Conservation (phyloP, 1,140 invertebrate genomes). For the Manduca sexta region DNA sequence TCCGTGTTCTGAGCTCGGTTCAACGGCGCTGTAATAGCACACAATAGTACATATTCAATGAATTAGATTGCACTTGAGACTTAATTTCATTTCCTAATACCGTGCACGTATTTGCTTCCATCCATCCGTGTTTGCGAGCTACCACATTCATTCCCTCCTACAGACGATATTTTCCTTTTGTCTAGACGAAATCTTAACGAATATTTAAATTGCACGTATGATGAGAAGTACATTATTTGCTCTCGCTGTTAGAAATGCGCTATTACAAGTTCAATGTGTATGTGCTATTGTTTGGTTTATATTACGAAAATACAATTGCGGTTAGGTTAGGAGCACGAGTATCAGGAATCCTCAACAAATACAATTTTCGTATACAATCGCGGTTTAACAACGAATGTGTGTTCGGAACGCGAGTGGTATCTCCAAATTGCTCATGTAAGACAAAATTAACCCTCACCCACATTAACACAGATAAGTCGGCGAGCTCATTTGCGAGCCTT, state of each 20-base stretch:
- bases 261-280: no score
- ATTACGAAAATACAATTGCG: no score
- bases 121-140: constrained; percentile 57
- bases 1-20: background rate
- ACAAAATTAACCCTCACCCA: constrained; percentile 68
- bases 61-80: constrained; percentile 54
- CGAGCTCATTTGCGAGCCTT: constrained; percentile 71
- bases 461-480: constrained; percentile 70
- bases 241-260: no score
- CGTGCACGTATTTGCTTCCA: constrained; percentile 55
- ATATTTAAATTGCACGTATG: constrained; percentile 51
- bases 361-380: constrained; percentile 17
- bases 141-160: constrained; percentile 57
- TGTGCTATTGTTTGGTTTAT: background rate
- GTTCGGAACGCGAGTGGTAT: constrained; percentile 42
- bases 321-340: background rate
- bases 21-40: background rate
- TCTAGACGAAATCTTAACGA: constrained; percentile 71
- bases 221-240: background rate
- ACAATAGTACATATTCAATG: constrained; percentile 5
- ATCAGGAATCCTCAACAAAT: constrained; percentile 4
- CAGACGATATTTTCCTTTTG: constrained; percentile 70
- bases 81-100: constrained; percentile 71
- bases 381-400: constrained; percentile 38
- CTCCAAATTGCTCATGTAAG: constrained; percentile 69